Base-by-base conservation (phyloP, 2,888 invertebrate species). In the Nymphalis urticae region DNA sequence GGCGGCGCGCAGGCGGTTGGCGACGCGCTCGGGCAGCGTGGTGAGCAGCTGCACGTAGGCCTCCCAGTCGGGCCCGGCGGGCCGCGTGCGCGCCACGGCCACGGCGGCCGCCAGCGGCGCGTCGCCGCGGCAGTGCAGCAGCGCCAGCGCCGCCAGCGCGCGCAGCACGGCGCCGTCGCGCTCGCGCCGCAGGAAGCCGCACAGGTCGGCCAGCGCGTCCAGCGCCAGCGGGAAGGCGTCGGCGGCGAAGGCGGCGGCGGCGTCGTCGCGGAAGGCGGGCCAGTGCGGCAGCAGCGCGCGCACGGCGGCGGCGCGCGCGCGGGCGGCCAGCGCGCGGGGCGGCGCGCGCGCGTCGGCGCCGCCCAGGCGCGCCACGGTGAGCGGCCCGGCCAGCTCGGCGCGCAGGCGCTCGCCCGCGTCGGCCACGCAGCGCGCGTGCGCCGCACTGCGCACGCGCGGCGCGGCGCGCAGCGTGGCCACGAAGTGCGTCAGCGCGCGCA, bases 1-100 rank as follows among this genome's bases (percentile, higher is more conserved):
- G 47, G 94, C 87, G 1, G 87, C 88, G 71, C 94, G 86, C 42
- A 95, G 76, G 75, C 92, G 93, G 80, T 97, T 97, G 10, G 96
- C 96, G 54, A 97, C 87, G 74, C 95, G 89, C 76, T 92, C 94
- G 0, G 97, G 97, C 63, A 97, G 77, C 2, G 96, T 95, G 9
- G 94, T 87, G 64, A 97, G 77, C 60, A 94, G 77, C 79, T 95
- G 95, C 0, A 95, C 89, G 27, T 93, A 94, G 48, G 88, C 89
- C 70, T 93, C 90, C 92, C 94, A 94, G 3, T 89, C 85, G 0
- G 93, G 0, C 93, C 88, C 4, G 95, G 86, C n/a, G 95, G 79
- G 0, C 89, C 89, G 59, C 95, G 95, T 70, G 94, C 94, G 77
- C 92, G 93, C 0, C 85, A 83, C 62, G 93, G 82, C 1, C 75